phyloP scores from a whole-genome alignment of 2,888 invertebrate genomes.

The Cephus sareptanus region DNA sequence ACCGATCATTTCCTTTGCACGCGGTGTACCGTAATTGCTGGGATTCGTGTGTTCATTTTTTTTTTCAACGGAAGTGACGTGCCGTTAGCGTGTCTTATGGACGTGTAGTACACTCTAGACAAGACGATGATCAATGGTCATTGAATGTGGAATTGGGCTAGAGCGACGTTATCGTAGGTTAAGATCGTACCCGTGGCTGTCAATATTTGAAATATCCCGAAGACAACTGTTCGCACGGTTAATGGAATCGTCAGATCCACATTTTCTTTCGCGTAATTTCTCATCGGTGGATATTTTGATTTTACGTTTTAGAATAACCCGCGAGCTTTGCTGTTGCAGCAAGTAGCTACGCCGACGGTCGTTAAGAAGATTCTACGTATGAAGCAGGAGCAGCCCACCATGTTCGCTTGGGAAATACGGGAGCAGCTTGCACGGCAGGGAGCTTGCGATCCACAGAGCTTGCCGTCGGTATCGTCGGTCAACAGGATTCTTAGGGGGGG shows the following conservation, averaged over 20 bases:
- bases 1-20: background rate
- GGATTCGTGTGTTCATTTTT: background rate
- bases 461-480: constrained; percentile 94
- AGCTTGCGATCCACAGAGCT: constrained; percentile 89
- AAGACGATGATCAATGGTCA: background rate
- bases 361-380: constrained; percentile 94
- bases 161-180: background rate
- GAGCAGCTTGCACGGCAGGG: constrained; percentile 89
- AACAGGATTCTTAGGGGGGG: constrained; percentile 92
- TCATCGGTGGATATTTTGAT: constrained; percentile 2
- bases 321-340: constrained; percentile 71
- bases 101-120: background rate
- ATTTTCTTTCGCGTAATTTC: background rate
- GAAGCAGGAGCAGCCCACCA: constrained; percentile 94
- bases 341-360: constrained; percentile 96
- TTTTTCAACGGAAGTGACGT: background rate
- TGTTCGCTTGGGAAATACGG: constrained; percentile 97
- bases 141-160: background rate
- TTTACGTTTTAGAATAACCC: constrained; percentile 21
- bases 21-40: background rate
- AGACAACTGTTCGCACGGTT: background rate
- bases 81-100: background rate
- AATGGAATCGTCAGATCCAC: background rate
- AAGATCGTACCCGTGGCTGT: background rate
- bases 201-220: background rate